Evolutionary conservation across 2,888 invertebrate genomes (phyloP), one percentile per base, ranked within the genome.

Genomic region (Danaus chrysippus): DNA sequence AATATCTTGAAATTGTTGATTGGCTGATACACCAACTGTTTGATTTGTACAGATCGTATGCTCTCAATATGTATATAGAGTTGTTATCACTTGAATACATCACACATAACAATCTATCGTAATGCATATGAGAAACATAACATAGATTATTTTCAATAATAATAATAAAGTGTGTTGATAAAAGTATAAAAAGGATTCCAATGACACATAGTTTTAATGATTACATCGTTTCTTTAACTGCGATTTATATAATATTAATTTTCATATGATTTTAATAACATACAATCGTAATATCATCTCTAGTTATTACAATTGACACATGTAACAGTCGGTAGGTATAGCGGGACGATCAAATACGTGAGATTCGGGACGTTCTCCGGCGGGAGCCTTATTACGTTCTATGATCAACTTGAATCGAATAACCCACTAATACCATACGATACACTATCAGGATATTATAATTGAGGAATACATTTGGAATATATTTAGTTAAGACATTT

Each of bases 1-100:
- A 87, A 86, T 86, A 82, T 87, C 88, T 87, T 87, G 78, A 84
- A 84, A 86, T 84, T 87, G 85, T 86, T 87, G 87, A 88, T 87
- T 84, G 83, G 76, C 76, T 76, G 83, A 82, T 84, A 84, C 80
- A 78, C 76, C 74, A 82, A 79, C 82, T 81, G 77, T 86, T 86
- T 87, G 87, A 87, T 88, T 87, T 87, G 86, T 83, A 83, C 83
- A 83, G 81, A 83, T 82, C 78, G 76, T 76, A 75, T 73, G 73
- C 71, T 79, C 65, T 63, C 66, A 70, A 71, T 69, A 76, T 72
- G 49, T 61, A 17, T 56, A 61, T 62, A 67, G 81, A 84, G 85
- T 15, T 78, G 83, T 61, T 81, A 46, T 49, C 54, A 46, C 54
- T 41, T 11, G 15, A 23, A 17, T 12, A 17, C 3, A 8, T 34